Evolutionary conservation across 2,888 invertebrate genomes (phyloP), one percentile per base, ranked within the genome.

Genomic region (Agriopis leucophaearia): DNA sequence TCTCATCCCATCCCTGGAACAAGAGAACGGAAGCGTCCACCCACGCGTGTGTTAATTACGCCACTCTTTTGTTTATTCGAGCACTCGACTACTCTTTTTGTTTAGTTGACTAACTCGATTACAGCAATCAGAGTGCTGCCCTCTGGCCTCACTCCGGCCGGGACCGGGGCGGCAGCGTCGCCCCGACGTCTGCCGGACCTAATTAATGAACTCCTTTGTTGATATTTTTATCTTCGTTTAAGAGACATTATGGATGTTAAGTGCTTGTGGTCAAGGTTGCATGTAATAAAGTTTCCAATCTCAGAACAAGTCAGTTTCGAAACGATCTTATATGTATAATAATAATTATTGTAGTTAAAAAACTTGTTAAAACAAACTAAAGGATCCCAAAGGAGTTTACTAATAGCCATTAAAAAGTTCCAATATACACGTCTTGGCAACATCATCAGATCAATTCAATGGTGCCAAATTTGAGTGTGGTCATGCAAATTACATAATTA

Each of bases 71-170:
- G 91, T 92, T 92, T 90, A 84, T 82, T 83, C 84, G 86, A 85
- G 82, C 85, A 82, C 81, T 82, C 81, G 83, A 16, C 83, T 85
- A 83, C 87, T 92, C 92, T 90, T 93, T 79, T 92, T 93, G 91
- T 92, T 92, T 90, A 83, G 83, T 84, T 84, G 86, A 81, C 85
- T 92, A 91, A 92, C 88, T 93, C 90, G 90, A 92, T 93, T 93
- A 93, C 80, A 82, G 79, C 92, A 93, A 93, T 93, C 93, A 90
- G 86, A 88, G 84, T 78, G 81, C 78, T 77, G 91, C 88, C 91
- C 92, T 91, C 88, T 92, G 92, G 56, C 56, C 57, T 45, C 51
- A 16, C 79, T 88, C 87, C 75, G 71, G 58, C 47, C 27, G 47
- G 18, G 8, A 16, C 36, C 40, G 18, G 15, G 5, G 42, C 42